A percentile compares a stretch with the other conserved stretches of the same genome.
phyloP scores from a whole-genome alignment of 37 sponge, comb jelly and placozoan species.

The Axinella damicornis region DNA sequence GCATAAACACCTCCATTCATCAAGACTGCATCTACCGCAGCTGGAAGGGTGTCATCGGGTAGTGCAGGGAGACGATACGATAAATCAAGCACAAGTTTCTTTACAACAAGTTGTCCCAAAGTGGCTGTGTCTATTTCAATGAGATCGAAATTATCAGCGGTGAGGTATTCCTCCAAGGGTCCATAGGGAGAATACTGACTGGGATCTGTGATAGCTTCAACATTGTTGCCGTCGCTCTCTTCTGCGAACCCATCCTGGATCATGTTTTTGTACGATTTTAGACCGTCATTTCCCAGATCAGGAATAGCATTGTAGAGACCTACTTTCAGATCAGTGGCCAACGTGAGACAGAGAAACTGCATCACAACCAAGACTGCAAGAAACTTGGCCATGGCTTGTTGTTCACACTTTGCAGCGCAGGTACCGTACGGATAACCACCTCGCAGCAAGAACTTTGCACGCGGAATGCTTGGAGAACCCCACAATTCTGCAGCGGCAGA shows the following conservation, averaged over 20 bases:
- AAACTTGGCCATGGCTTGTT: too few relatives aligned
- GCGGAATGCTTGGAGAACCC: too few relatives aligned
- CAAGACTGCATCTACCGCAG: conserved; percentile 36
- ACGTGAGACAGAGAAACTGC: too few relatives aligned
- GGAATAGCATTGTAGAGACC: conserved; percentile 38
- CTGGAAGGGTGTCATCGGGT: background rate
- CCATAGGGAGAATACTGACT: conserved; percentile 24
- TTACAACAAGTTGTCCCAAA: background rate
- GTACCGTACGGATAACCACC: too few relatives aligned
- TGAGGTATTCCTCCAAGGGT: conserved; percentile 4
- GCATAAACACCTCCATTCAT: conserved; percentile 4
- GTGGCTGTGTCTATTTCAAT: conserved; percentile 46
- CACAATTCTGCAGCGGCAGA: too few relatives aligned
- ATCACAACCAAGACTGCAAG: too few relatives aligned
- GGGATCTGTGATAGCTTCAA: conserved; percentile 22
- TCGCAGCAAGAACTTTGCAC: too few relatives aligned
- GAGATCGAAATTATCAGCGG: conserved; percentile 28
- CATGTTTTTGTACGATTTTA: conserved; percentile 22
- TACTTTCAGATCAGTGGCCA: conserved; percentile 17
- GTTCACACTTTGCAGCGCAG: too few relatives aligned
- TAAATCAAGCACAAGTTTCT: background rate
- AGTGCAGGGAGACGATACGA: background rate
- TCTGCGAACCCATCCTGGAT: conserved; percentile 8
- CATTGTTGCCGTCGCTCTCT: background rate
- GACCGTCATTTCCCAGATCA: conserved; percentile 25